Percentiles rank a stretch among this genome's conserved stretches.
These are phyloP conservation scores for Oegoconia quadripuncta DNA, from an alignment of 2,888 invertebrate genomes.

Conservation along the genomic window DNA sequence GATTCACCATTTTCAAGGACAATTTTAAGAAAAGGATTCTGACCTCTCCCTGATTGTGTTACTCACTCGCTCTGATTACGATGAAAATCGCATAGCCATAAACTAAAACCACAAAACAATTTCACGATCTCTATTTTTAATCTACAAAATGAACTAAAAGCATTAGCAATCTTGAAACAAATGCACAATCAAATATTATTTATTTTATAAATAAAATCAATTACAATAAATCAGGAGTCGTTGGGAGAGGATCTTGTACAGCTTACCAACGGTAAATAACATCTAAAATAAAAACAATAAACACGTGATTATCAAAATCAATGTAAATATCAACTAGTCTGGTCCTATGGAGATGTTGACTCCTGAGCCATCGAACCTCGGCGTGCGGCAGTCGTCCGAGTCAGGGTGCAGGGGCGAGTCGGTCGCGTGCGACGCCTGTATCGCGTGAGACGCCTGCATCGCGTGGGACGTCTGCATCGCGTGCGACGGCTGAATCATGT, in stretches of 20 bases:
- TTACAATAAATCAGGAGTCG: background rate
- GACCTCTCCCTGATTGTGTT: no score
- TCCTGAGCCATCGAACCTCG: constrained; percentile 24
- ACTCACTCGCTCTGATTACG: no score
- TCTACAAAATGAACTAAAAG: no score
- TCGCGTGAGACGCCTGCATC: constrained; percentile 17
- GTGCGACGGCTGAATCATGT: constrained; percentile 42
- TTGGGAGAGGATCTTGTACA: constrained; percentile 1
- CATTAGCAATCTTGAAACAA: background rate
- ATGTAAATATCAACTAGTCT: background rate
- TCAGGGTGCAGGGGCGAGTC: constrained; percentile 14
- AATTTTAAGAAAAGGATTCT: no score
- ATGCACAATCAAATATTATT: background rate
- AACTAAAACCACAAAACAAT: no score
- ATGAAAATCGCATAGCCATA: no score
- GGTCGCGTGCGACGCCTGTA: background rate
- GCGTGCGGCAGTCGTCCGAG: constrained; percentile 23
- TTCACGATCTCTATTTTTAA: no score
- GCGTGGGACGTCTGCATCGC: constrained; percentile 28
- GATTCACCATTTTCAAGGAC: no score
- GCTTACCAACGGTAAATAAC: constrained; percentile 9
- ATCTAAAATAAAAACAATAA: constrained; percentile 12
- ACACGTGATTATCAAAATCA: background rate
- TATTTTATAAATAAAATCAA: background rate
- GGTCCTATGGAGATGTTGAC: constrained; percentile 18